Conservation (phyloP, 1,140 invertebrate species). For the Heliconius nattereri region DNA sequence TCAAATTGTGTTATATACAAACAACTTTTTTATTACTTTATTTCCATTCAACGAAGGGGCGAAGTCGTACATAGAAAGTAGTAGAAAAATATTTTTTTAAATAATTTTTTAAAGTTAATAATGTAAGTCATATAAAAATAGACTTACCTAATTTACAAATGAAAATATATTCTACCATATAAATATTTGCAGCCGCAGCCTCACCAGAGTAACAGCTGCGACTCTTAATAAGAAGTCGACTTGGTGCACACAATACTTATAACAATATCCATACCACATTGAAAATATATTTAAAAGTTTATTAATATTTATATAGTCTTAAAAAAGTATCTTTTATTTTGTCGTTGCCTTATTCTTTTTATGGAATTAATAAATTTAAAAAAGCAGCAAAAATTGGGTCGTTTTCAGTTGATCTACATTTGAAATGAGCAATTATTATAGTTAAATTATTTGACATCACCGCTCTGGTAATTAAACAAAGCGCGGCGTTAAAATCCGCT, state of each 20-base stretch:
- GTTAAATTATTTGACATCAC: too few species aligned
- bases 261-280: background rate
- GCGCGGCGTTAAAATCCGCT: too few species aligned
- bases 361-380: too few species aligned
- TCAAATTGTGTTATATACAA: too few species aligned
- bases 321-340: too few species aligned
- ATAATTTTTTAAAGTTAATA: too few species aligned
- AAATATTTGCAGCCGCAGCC: background rate
- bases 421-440: too few species aligned
- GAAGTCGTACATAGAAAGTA: background rate
- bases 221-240: conserved; percentile 10
- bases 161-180: conserved; percentile 5
- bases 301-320: background rate
- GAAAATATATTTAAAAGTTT: conserved; percentile 8
- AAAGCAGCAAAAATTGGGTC: too few species aligned
- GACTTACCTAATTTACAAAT: background rate
- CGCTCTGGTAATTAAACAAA: too few species aligned
- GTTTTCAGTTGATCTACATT: too few species aligned
- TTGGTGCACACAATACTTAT: background rate
- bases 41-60: too few species aligned
- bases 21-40: too few species aligned
- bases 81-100: background rate
- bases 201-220: background rate
- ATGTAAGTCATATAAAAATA: background rate
- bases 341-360: background rate